A percentile compares a stretch with the other conserved stretches of the same genome.
phyloP scores from a whole-genome alignment of 2,797 vertebrate species.

The Sus cebifrons region DNA sequence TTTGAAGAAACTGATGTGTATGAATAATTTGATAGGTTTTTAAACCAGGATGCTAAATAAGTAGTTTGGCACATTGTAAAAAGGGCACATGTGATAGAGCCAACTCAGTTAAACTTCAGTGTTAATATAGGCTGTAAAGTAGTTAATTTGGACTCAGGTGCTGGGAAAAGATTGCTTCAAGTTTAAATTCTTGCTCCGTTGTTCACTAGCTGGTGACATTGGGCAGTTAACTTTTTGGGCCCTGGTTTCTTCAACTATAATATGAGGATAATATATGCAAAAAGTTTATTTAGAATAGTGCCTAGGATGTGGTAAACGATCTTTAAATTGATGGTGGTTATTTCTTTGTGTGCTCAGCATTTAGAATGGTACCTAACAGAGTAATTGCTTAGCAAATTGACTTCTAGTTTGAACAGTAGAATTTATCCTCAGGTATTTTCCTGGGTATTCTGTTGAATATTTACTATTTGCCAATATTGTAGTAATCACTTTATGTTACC shows the following conservation, averaged over 20 bases:
- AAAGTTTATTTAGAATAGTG: constrained; percentile 36
- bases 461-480: not conserved
- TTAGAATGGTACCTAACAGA: constrained; percentile 46
- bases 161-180: not conserved
- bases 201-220: not conserved
- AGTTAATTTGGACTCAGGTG: not conserved
- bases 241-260: constrained; percentile 2
- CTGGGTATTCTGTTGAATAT: constrained; percentile 45
- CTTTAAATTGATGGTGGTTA: not conserved
- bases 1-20: constrained; percentile 26
- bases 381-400: constrained; percentile 48
- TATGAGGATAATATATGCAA: not conserved
- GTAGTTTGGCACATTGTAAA: not conserved
- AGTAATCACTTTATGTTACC: not conserved
- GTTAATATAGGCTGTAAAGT: not conserved
- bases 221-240: not conserved
- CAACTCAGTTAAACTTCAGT: not conserved
- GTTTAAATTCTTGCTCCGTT: constrained; percentile 34
- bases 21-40: constrained; percentile 45
- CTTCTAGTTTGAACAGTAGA: constrained; percentile 41
- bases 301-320: constrained; percentile 11
- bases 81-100: not conserved
- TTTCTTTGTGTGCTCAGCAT: constrained; percentile 36
- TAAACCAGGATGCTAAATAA: constrained; percentile 8
- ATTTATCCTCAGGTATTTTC: constrained; percentile 52